These are phyloP conservation scores for Aplysia californica DNA, from an alignment of 1,140 invertebrate species.

Conservation along the genomic window DNA sequence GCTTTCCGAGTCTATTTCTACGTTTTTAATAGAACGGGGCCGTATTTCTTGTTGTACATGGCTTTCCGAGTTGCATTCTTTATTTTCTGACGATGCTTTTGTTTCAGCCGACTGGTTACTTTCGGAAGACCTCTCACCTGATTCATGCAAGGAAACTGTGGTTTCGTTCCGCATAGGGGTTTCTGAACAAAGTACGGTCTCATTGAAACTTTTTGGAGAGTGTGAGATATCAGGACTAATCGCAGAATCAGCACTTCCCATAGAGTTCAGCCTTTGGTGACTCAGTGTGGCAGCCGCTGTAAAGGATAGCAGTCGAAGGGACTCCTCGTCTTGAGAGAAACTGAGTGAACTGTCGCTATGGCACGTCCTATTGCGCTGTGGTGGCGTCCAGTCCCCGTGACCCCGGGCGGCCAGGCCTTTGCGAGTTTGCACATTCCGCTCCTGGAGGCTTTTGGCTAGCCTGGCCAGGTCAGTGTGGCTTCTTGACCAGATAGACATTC, in stretches of 20 bases:
- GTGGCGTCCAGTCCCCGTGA: too few relatives aligned
- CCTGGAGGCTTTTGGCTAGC: constrained; percentile 29
- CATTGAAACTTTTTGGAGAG: too few relatives aligned
- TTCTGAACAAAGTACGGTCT: too few relatives aligned
- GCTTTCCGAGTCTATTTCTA: too few relatives aligned
- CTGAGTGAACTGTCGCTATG: not conserved
- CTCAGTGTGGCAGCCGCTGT: not conserved
- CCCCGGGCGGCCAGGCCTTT: not conserved
- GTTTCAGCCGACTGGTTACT: too few relatives aligned
- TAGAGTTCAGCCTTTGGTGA: not conserved
- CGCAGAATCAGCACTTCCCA: not conserved
- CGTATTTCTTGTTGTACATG: too few relatives aligned
- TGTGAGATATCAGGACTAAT: not conserved
- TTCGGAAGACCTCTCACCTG: too few relatives aligned
- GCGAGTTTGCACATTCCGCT: constrained; percentile 19
- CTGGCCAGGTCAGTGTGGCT: constrained; percentile 33
- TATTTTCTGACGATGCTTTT: too few relatives aligned
- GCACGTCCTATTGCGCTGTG: not conserved
- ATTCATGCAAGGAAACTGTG: too few relatives aligned
- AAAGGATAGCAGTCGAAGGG: not conserved
- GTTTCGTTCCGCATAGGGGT: too few relatives aligned
- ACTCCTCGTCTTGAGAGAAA: not conserved
- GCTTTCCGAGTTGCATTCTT: too few relatives aligned
- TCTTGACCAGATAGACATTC: constrained; percentile 41
- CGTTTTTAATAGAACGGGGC: too few relatives aligned